These are phyloP conservation scores for Arremon brunneinucha DNA, from an alignment of 2,797 vertebrate genomes.

Conservation along the genomic window DNA sequence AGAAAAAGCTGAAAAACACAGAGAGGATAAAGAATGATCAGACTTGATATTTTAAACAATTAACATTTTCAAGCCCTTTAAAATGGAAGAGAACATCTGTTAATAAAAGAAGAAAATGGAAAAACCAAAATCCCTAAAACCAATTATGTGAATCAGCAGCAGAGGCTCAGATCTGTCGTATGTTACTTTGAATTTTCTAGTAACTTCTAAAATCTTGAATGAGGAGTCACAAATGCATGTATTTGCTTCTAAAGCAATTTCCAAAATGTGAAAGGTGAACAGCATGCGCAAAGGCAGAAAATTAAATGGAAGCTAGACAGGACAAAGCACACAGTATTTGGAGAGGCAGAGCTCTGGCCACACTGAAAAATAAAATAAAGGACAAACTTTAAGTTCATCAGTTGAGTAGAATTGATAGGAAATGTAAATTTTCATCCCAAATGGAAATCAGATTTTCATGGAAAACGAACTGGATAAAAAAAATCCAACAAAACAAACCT, in stretches of 20 bases:
- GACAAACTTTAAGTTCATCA: not conserved
- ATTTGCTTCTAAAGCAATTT: constrained; percentile 22
- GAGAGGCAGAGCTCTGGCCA: not conserved
- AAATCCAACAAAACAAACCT: not conserved
- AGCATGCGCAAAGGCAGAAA: not conserved
- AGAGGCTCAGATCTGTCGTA: not conserved
- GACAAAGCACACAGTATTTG: not conserved
- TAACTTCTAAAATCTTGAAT: not conserved
- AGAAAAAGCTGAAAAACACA: not conserved
- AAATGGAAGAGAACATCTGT: not conserved
- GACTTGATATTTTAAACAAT: constrained; percentile 16
- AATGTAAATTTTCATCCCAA: not conserved
- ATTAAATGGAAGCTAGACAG: not conserved
- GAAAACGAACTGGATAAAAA: not conserved
- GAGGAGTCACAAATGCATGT: not conserved
- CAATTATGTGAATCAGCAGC: not conserved
- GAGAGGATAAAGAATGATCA: not conserved
- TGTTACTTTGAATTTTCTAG: not conserved
- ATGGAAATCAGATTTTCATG: not conserved
- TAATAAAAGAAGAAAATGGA: constrained; percentile 35
- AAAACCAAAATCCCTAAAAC: not conserved
- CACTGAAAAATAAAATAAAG: not conserved
- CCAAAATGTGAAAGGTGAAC: not conserved
- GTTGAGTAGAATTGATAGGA: not conserved
- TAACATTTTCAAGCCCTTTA: constrained; percentile 17